Percentiles rank a stretch among this genome's conserved stretches.
These are phyloP conservation scores for Agapornis roseicollis DNA, from an alignment of 2,113 vertebrate genomes.

Conservation along the genomic window DNA sequence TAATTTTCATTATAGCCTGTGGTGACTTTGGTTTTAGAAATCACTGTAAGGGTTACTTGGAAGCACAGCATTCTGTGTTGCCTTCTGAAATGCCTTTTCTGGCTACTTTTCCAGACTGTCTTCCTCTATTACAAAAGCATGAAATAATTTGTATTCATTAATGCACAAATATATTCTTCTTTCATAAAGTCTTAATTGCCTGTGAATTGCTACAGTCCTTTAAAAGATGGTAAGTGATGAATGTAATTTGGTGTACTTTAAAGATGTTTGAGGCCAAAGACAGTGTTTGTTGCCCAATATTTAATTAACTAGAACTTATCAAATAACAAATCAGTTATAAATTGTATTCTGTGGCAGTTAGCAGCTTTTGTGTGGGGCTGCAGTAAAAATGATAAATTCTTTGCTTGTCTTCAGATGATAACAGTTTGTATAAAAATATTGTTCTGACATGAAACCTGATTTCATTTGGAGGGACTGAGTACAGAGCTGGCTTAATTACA, in stretches of 20 bases:
- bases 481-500: not conserved
- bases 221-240: slow-evolving; percentile 50
- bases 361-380: not conserved
- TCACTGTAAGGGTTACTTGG: not conserved
- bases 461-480: not conserved
- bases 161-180: slow-evolving; percentile 37
- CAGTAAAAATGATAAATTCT: slow-evolving; percentile 10
- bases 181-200: slow-evolving; percentile 33
- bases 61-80: not conserved
- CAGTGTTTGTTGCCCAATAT: slow-evolving; percentile 8
- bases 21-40: not conserved
- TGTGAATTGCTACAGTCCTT: slow-evolving; percentile 45
- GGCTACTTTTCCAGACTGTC: not conserved
- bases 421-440: not conserved
- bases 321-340: not conserved
- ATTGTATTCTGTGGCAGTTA: not conserved
- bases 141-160: slow-evolving; percentile 28
- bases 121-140: not conserved
- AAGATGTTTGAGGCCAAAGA: slow-evolving; percentile 48
- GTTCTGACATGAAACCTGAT: not conserved
- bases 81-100: not conserved
- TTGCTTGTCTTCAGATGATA: not conserved
- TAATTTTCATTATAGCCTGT: not conserved
- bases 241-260: slow-evolving; percentile 51
- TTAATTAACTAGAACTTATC: slow-evolving; percentile 46